Percentiles rank a stretch among this genome's conserved stretches.
These are phyloP conservation scores for Coregonus sp. DNA, from an alignment of 2,797 vertebrate genomes.

Conservation along the genomic window DNA sequence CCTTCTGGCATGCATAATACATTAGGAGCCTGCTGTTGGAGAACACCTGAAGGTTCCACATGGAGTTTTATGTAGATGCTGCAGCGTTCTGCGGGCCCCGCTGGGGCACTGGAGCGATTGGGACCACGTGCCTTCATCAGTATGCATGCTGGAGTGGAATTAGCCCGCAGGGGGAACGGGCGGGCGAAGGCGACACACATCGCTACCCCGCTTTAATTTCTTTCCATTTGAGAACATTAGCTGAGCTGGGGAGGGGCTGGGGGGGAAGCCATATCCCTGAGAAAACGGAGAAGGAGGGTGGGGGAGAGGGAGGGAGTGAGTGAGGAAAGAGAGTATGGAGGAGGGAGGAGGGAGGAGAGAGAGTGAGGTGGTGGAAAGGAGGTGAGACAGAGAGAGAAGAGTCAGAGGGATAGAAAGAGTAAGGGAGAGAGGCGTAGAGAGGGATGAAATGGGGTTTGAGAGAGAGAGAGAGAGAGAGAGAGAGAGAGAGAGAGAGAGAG, in stretches of 20 bases:
- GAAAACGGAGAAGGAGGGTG: neutral
- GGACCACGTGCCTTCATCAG: constrained; percentile 78
- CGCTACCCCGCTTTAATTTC: constrained; percentile 84
- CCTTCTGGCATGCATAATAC: constrained; percentile 71
- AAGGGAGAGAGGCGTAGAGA: neutral
- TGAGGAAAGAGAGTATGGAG: constrained; percentile 17
- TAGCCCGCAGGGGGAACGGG: constrained; percentile 69
- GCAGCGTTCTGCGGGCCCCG: constrained; percentile 44
- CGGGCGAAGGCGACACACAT: constrained; percentile 65
- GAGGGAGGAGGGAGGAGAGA: constrained; percentile 18
- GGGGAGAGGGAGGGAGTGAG: neutral
- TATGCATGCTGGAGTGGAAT: constrained; percentile 74
- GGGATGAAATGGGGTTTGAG: neutral
- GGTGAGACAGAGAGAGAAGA: neutral
- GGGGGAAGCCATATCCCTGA: neutral
- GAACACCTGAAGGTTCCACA: constrained; percentile 75
- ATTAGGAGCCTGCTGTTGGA: constrained; percentile 74
- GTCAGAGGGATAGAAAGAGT: neutral
- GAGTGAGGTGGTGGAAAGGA: neutral
- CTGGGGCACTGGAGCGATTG: constrained; percentile 49
- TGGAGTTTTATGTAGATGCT: constrained; percentile 76
- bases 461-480: neutral
- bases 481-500: neutral
- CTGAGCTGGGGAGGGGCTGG: constrained; percentile 72
- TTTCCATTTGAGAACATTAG: constrained; percentile 81